phyloP scores from a whole-genome alignment of 2,113 vertebrate genomes.

The Copsychus sechellarum region DNA sequence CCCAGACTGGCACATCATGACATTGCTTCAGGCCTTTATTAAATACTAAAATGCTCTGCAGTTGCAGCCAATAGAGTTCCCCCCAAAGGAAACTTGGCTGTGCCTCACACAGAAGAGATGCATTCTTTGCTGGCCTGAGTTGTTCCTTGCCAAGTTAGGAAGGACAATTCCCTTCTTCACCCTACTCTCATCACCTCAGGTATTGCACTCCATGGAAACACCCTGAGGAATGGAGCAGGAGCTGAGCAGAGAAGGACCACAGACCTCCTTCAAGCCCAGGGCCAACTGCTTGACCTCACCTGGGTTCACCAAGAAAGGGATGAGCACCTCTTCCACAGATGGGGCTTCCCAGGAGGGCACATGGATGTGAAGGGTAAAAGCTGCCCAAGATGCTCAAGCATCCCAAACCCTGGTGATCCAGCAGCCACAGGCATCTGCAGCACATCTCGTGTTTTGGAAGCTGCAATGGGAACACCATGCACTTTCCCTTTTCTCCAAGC shows the following conservation, averaged over 20 bases:
- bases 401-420: not conserved
- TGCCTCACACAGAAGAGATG: not conserved
- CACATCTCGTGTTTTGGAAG: not conserved
- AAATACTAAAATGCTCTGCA: not conserved
- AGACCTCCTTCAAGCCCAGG: accelerated
- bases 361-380: not conserved
- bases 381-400: not conserved
- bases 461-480: not conserved
- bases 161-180: not conserved
- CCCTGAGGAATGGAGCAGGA: not conserved
- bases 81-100: not conserved
- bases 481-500: not conserved
- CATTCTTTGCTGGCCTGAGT: accelerated
- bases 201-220: not conserved
- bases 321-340: not conserved
- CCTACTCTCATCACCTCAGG: accelerated
- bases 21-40: not conserved
- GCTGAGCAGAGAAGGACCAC: not conserved
- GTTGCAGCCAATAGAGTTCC: not conserved
- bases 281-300: not conserved
- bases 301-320: accelerated
- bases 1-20: not conserved
- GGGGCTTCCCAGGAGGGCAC: not conserved
- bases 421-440: not conserved
- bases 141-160: not conserved